Percentiles rank a stretch among this genome's conserved stretches.
These are phyloP conservation scores for Marmota flaviventris DNA, from an alignment of 2,113 vertebrate genomes.

Conservation along the genomic window DNA sequence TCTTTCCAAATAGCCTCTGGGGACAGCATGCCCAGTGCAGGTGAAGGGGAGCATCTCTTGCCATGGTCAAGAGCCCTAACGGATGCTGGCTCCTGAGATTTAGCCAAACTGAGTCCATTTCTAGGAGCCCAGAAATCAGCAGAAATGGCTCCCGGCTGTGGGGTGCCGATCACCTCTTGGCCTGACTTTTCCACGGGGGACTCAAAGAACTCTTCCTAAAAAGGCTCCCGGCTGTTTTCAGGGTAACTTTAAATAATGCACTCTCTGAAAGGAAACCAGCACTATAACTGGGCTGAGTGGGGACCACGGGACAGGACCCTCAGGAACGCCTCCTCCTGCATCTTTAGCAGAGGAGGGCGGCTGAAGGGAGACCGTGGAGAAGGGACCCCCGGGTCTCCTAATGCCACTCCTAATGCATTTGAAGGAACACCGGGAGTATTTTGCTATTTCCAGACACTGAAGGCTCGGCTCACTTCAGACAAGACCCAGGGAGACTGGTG, in stretches of 20 bases:
- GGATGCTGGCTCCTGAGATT: not conserved
- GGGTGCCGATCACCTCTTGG: rapidly evolving
- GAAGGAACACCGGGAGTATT: not conserved
- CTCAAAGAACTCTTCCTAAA: not conserved
- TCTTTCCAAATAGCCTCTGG: not conserved
- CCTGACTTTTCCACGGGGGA: not conserved
- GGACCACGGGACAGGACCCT: not conserved
- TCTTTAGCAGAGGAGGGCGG: not conserved
- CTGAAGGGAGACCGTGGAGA: no score
- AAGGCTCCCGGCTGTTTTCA: not conserved
- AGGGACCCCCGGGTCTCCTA: not conserved
- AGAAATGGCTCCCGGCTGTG: rapidly evolving
- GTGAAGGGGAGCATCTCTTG: not conserved
- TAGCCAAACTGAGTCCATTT: rapidly evolving
- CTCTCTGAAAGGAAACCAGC: not conserved
- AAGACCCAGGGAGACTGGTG: not conserved
- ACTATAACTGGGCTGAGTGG: not conserved
- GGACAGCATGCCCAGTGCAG: not conserved
- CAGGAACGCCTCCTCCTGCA: rapidly evolving
- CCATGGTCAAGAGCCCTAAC: not conserved
- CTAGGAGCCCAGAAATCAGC: not conserved
- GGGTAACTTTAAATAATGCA: not conserved
- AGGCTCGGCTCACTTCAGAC: not conserved
- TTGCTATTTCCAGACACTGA: not conserved
- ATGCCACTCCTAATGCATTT: rapidly evolving